These are phyloP conservation scores for Drosophila pseudoananassae DNA, from an alignment of 1,140 invertebrate genomes.

Conservation along the genomic window DNA sequence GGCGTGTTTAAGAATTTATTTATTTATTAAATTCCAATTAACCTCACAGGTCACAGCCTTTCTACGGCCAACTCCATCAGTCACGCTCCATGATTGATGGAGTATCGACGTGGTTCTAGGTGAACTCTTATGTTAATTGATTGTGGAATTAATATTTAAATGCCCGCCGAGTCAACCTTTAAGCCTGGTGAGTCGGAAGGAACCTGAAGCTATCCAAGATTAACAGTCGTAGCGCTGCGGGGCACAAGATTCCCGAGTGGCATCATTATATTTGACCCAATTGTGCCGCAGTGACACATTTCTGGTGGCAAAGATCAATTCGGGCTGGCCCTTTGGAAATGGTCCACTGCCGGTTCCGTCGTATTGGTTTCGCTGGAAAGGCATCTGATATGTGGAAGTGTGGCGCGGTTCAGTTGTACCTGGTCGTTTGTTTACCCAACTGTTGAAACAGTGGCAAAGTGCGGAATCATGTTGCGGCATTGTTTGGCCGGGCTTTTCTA, in stretches of 20 bases:
- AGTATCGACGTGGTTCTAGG: conserved; percentile 21
- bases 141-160: conserved; percentile 39
- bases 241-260: conserved; percentile 20
- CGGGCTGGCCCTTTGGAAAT: conserved; percentile 36
- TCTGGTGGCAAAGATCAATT: conserved; percentile 49
- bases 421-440: conserved; percentile 57
- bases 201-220: conserved; percentile 4
- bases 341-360: conserved; percentile 29
- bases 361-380: conserved; percentile 37
- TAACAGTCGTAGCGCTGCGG: conserved; percentile 25
- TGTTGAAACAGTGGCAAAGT: conserved; percentile 61
- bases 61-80: conserved; percentile 12
- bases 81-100: conserved; percentile 31
- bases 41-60: conserved; percentile 29
- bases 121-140: conserved; percentile 46
- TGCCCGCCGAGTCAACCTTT: conserved; percentile 18
- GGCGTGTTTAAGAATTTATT: conserved; percentile 10
- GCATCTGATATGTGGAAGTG: conserved; percentile 18
- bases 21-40: conserved; percentile 9
- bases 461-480: conserved; percentile 51
- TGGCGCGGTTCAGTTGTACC: conserved; percentile 28
- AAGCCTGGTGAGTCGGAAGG: conserved; percentile 11
- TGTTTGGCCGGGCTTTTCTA: conserved; percentile 29
- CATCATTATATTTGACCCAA: conserved; percentile 49
- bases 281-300: conserved; percentile 40